Conservation (phyloP, 2,888 invertebrate genomes). For the Callyntrura sp. region DNA sequence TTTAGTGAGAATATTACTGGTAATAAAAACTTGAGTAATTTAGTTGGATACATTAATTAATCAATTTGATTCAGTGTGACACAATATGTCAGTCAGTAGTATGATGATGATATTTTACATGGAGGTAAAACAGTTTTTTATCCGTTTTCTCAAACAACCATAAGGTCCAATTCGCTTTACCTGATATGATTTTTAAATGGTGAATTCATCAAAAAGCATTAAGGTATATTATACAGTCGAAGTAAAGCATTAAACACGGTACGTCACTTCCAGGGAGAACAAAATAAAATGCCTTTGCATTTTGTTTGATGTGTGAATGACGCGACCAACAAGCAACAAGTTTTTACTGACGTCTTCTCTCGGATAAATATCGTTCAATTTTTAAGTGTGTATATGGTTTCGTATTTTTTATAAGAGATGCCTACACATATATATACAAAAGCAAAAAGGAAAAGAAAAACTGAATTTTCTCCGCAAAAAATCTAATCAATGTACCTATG, state of each 20-base stretch:
- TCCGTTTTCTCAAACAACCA: neutral
- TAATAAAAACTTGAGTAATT: neutral
- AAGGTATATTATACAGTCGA: neutral
- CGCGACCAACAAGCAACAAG: neutral
- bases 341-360: neutral
- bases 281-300: neutral
- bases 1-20: neutral
- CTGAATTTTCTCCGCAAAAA: neutral
- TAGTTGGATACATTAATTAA: neutral
- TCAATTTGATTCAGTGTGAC: conserved; percentile 18
- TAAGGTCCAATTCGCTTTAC: too few relatives aligned
- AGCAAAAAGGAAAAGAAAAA: too few relatives aligned
- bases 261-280: neutral
- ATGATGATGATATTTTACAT: neutral
- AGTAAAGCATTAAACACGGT: neutral
- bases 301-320: neutral
- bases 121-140: neutral
- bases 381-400: neutral
- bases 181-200: neutral
- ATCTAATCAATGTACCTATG: neutral
- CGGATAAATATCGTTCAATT: neutral
- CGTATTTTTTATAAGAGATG: neutral
- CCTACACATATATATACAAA: too few relatives aligned
- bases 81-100: conserved; percentile 32
- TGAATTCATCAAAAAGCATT: too few relatives aligned